Conservation (phyloP, 2,113 vertebrate genomes). For the Podarcis raffonei region DNA sequence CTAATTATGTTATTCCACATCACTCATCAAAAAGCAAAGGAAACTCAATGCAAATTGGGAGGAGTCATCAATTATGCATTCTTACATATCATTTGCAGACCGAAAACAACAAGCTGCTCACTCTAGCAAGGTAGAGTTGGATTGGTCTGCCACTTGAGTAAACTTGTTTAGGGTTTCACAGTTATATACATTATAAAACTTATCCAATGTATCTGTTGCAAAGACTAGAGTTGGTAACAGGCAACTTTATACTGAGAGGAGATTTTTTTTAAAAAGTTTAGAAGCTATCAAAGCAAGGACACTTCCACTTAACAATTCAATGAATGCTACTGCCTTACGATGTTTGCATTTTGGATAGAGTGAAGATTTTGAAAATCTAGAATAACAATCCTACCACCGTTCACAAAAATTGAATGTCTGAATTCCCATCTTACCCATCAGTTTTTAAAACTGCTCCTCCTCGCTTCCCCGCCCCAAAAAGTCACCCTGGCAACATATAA, state of each 20-base stretch:
- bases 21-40: no score
- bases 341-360: background rate
- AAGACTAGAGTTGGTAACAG: background rate
- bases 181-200: background rate
- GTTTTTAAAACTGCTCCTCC: background rate
- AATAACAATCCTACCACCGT: background rate
- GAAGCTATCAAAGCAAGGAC: rapidly evolving
- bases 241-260: background rate
- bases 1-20: no score
- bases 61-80: no score
- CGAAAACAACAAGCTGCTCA: no score
- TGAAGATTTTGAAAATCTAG: background rate
- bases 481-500: background rate
- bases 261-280: background rate
- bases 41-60: no score
- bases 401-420: background rate
- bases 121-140: background rate
- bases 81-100: no score
- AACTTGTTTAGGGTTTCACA: background rate
- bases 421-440: background rate
- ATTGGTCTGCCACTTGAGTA: background rate
- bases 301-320: background rate
- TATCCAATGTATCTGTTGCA: background rate
- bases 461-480: no score
- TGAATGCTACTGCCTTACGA: background rate